phyloP scores from a whole-genome alignment of 2,797 vertebrate genomes.

The Crocodylus rhombifer region DNA sequence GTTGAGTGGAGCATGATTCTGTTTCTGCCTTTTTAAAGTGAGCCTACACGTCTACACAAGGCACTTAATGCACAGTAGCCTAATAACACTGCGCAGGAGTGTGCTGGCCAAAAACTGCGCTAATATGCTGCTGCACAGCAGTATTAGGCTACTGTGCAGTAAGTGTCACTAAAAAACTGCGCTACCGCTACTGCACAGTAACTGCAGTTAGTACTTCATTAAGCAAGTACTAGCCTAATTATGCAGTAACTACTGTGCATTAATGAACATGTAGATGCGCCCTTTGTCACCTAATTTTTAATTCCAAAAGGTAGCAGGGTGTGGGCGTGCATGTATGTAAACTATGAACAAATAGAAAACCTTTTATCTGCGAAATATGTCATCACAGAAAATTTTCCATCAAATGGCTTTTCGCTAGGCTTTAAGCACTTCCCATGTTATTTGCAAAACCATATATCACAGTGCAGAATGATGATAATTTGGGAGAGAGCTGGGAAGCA shows the following conservation, averaged over 20 bases:
- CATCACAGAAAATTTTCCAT: not conserved
- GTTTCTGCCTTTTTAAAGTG: not conserved
- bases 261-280: too few relatives aligned
- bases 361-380: not conserved
- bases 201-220: too few relatives aligned
- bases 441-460: not conserved
- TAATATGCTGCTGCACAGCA: too few relatives aligned
- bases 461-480: not conserved
- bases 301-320: not conserved
- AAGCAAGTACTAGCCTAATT: too few relatives aligned
- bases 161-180: too few relatives aligned
- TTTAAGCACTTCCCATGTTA: not conserved
- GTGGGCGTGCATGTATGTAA: not conserved
- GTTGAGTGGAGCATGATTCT: fast-evolving
- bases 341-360: not conserved
- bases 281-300: not conserved
- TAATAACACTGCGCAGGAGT: too few relatives aligned
- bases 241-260: too few relatives aligned
- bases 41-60: too few relatives aligned
- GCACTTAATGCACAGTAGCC: too few relatives aligned
- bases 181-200: too few relatives aligned
- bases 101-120: too few relatives aligned
- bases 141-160: too few relatives aligned
- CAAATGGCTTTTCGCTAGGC: not conserved
- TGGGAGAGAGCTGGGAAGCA: not conserved